Percentiles rank a stretch among this genome's conserved stretches.
phyloP scores from a whole-genome alignment of 2,113 vertebrate genomes.

The Andinoacara biseriatus region DNA sequence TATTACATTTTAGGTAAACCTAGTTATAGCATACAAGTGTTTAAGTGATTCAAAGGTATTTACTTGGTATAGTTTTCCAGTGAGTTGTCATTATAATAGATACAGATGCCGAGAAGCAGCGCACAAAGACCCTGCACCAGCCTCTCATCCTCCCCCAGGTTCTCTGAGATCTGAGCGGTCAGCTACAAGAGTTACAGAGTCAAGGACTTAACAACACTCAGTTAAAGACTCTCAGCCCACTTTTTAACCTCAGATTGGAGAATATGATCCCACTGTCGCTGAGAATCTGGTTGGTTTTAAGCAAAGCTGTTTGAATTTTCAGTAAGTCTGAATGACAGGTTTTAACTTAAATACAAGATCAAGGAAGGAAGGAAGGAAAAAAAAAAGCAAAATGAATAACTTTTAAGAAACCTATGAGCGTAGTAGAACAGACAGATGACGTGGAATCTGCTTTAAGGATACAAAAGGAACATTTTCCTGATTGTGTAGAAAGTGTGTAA shows the following conservation, averaged over 20 bases:
- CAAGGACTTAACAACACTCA: slow-evolving; percentile 75
- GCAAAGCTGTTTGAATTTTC: not conserved
- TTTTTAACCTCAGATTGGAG: not conserved
- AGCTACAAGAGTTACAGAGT: slow-evolving; percentile 83
- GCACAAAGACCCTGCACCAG: slow-evolving; percentile 97
- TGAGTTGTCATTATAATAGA: slow-evolving; percentile 98
- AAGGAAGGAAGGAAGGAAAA: not conserved
- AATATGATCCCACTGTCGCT: too few relatives aligned
- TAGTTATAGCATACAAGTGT: not conserved
- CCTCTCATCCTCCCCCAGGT: slow-evolving; percentile 95
- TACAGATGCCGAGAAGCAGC: slow-evolving; percentile 93
- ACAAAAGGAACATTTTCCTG: slow-evolving; percentile 96
- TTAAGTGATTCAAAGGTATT: slow-evolving; percentile 28
- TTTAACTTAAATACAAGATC: not conserved
- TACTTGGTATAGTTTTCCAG: slow-evolving; percentile 96
- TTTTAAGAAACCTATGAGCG: not conserved
- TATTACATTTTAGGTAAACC: not conserved
- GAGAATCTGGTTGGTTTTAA: not conserved
- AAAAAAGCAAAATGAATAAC: not conserved
- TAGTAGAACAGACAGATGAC: not conserved
- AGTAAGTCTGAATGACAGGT: not conserved
- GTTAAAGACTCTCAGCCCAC: too few relatives aligned
- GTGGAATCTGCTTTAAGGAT: slow-evolving; percentile 82
- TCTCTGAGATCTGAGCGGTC: slow-evolving; percentile 97
- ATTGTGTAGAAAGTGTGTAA: slow-evolving; percentile 98